phyloP scores from a whole-genome alignment of 1,140 invertebrate genomes.

The Arctopsyche grandis region DNA sequence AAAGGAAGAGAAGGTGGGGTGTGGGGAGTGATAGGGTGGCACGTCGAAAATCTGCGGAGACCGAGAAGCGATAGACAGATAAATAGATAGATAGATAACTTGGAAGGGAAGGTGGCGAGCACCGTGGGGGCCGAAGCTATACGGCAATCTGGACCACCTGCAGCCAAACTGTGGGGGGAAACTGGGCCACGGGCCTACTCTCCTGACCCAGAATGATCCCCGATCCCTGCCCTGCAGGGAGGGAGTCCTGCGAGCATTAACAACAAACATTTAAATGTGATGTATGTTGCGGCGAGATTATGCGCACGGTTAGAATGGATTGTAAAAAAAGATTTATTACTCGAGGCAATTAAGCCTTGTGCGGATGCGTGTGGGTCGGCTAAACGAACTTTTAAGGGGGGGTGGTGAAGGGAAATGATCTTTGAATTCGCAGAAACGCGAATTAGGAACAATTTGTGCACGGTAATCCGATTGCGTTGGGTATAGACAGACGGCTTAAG shows the following conservation, averaged over 20 bases:
- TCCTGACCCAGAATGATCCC: background rate
- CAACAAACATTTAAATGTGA: background rate
- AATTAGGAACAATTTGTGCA: too few species aligned
- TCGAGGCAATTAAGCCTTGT: background rate
- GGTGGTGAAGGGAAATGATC: background rate
- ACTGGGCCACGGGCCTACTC: background rate
- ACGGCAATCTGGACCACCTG: conserved; percentile 19
- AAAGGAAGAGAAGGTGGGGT: background rate
- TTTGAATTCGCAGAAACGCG: background rate
- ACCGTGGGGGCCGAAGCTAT: background rate
- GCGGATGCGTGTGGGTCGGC: background rate
- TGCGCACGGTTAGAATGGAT: background rate
- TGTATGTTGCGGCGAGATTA: background rate
- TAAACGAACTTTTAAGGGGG: background rate
- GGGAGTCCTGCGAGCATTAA: background rate
- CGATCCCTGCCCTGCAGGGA: background rate
- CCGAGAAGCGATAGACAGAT: background rate
- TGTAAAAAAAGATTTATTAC: background rate
- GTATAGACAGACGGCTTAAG: too few species aligned
- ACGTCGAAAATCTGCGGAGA: background rate
- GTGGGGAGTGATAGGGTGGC: background rate
- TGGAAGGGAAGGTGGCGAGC: background rate
- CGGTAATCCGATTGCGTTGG: too few species aligned
- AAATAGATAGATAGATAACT: background rate
- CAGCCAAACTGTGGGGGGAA: background rate